Evolutionary conservation across 2,113 vertebrate genomes (phyloP), one percentile per base, ranked within the genome.

Genomic region (Strix aluco): DNA sequence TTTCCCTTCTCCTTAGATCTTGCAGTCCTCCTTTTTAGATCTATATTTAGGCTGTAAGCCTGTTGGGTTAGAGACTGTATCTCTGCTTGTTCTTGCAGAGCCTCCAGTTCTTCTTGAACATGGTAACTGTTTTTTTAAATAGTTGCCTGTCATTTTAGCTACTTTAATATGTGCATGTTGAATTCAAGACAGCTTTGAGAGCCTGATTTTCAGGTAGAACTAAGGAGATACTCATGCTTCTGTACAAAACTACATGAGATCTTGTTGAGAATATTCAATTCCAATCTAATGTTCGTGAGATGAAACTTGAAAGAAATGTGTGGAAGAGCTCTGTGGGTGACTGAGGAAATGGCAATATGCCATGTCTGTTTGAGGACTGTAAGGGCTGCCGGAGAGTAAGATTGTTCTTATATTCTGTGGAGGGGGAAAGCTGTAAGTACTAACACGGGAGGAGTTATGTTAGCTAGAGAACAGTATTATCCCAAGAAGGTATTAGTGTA

Each of bases 371-470:
- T 58, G 52, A 63, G 38, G 36, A 20, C 29, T 52, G 5, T 25
- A 22, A 54, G 30, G 51, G 29, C 51, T 71, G 44, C 26, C 16
- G 7, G 27, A 70, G 51, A 38, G 13, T 51, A 38, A 62, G 55
- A 10, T 17, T 69, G 32, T 51, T 73, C 34, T 78, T 46, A 6
- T 38, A 4, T n/a, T 25, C 40, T 52, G n/a, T 29, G 29, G 62
- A 44, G 20, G 21, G 15, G 15, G 40, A 65, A 65, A 58, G 55
- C 36, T 52, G 17, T 18, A 32, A 32, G 79, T 51, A 14, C 34
- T 46, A 10, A 13, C 20, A 20, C 0, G 1, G 34, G 20, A 36
- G 40, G 49, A 74, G 27, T 32, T 46, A 11, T 1, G 1, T 21
- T 47, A 34, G 29, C 44, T 65, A 55, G 26, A 40, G 16, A 72